Conservation (phyloP, 2,888 invertebrate genomes). For the Teleogryllus oceanicus region DNA sequence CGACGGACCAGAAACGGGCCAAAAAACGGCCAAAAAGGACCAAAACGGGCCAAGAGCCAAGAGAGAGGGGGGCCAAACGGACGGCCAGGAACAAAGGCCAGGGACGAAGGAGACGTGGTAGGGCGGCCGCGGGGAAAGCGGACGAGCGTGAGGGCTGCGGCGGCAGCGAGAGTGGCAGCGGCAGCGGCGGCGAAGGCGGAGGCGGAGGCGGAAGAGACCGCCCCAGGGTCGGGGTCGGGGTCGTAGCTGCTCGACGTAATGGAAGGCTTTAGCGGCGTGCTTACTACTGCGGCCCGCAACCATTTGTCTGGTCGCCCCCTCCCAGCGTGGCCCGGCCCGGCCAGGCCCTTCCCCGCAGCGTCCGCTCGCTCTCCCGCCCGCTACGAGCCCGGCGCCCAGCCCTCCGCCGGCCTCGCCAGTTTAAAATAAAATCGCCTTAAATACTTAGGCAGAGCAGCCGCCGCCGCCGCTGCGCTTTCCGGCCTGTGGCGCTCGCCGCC, state of each 20-base stretch:
- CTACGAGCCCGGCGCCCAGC: not conserved
- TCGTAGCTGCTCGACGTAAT: constrained; percentile 7
- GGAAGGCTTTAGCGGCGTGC: constrained; percentile 18
- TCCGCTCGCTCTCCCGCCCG: not conserved
- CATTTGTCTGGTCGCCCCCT: not conserved
- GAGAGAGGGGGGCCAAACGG: no score
- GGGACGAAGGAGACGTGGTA: no score
- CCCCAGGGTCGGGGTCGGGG: not conserved
- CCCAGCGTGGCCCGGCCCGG: not conserved
- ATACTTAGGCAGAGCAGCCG: constrained; percentile 8
- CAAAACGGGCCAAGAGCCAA: no score
- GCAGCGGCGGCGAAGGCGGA: not conserved
- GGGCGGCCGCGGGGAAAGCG: not conserved
- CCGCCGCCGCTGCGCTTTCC: not conserved
- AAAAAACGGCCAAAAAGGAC: no score
- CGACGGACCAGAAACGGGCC: no score
- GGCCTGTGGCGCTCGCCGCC: no score
- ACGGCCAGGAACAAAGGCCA: no score
- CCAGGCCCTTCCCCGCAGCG: not conserved
- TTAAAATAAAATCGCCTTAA: constrained; percentile 18
- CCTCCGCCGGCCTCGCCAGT: not conserved
- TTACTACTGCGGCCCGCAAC: not conserved
- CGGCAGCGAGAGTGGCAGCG: not conserved
- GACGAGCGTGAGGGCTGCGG: not conserved
- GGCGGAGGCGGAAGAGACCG: not conserved